A percentile compares a stretch with the other conserved stretches of the same genome.
phyloP scores from a whole-genome alignment of 2,888 invertebrate genomes.

The Callinectes sapidus region DNA sequence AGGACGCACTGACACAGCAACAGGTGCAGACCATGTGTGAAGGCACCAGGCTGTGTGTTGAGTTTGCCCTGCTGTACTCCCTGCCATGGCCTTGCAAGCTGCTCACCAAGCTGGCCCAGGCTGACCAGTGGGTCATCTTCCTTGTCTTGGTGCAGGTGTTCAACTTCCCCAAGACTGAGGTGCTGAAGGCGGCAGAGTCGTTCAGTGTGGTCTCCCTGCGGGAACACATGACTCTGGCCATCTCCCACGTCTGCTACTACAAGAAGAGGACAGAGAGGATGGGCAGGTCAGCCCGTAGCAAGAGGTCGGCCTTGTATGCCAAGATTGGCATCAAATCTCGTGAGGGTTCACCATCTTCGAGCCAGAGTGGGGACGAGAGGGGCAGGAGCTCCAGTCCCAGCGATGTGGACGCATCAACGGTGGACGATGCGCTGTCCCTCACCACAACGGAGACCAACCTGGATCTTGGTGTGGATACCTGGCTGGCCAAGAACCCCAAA shows the following conservation, averaged over 20 bases:
- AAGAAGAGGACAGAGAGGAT: slow-evolving; percentile 40
- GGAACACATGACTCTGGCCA: slow-evolving; percentile 59
- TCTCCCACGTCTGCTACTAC: slow-evolving; percentile 59
- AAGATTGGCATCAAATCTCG: slow-evolving; percentile 57
- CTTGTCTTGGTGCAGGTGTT: slow-evolving; percentile 57
- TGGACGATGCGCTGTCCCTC: slow-evolving; percentile 58
- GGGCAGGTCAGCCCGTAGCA: slow-evolving; percentile 28
- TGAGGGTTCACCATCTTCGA: slow-evolving; percentile 50
- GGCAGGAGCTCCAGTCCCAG: slow-evolving; percentile 54
- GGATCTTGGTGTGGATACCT: slow-evolving; percentile 55
- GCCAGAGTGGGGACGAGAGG: slow-evolving; percentile 56
- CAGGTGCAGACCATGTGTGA: slow-evolving; percentile 48
- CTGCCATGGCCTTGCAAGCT: slow-evolving; percentile 57
- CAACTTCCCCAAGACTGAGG: slow-evolving; percentile 55
- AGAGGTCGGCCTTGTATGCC: slow-evolving; percentile 55
- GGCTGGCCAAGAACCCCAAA: slow-evolving; percentile 48
- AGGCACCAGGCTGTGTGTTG: slow-evolving; percentile 59
- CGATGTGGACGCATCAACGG: slow-evolving; percentile 48
- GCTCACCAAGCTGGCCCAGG: slow-evolving; percentile 49
- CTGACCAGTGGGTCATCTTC: slow-evolving; percentile 64
- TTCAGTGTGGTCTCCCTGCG: slow-evolving; percentile 54
- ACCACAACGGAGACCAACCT: slow-evolving; percentile 56
- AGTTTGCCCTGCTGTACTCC: slow-evolving; percentile 49
- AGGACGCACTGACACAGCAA: slow-evolving; percentile 16
- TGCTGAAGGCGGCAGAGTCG: slow-evolving; percentile 52